Evolutionary conservation across 1,140 invertebrate species (phyloP).

Genomic region (Drosophila rufa): DNA sequence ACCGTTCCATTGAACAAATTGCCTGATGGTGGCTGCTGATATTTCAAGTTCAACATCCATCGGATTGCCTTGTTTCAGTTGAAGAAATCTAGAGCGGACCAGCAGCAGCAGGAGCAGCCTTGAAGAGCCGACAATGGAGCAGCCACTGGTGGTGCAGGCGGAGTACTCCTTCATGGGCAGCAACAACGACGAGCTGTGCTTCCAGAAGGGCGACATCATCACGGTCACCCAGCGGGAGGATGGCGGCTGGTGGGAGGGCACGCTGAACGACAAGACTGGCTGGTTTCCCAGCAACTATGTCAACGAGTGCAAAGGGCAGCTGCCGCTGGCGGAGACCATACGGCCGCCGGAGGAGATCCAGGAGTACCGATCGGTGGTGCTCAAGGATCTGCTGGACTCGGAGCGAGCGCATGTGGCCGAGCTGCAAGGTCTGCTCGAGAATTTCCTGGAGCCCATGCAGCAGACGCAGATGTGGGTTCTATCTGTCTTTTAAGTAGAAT

Average conservation of each 20-base stretch:
- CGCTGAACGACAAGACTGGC: slow-evolving; percentile 96
- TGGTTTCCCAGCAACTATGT: slow-evolving; percentile 99
- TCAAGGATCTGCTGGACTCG: slow-evolving; percentile 97
- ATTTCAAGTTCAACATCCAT: slow-evolving; percentile 74
- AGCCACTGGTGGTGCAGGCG: slow-evolving; percentile 93
- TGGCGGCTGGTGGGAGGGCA: slow-evolving; percentile 99
- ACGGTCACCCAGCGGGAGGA: slow-evolving; percentile 96
- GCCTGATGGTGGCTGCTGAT: slow-evolving; percentile 36
- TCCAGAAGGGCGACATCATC: slow-evolving; percentile 98
- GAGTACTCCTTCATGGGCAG: slow-evolving; percentile 96
- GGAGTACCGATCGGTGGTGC: slow-evolving; percentile 92
- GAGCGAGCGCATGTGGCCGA: slow-evolving; percentile 95
- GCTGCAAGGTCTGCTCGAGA: slow-evolving; percentile 93
- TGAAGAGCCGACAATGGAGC: slow-evolving; percentile 75
- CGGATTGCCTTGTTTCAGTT: slow-evolving; percentile 44
- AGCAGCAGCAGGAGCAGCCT: slow-evolving; percentile 25
- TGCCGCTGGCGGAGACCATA: slow-evolving; percentile 85
- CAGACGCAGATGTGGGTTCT: slow-evolving; percentile 92
- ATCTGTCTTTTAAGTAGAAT: background rate
- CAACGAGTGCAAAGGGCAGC: slow-evolving; percentile 92
- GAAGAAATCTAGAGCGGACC: slow-evolving; percentile 49
- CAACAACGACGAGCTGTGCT: slow-evolving; percentile 99
- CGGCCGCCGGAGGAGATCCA: slow-evolving; percentile 89
- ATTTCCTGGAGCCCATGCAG: slow-evolving; percentile 94
- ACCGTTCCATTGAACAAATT: slow-evolving; percentile 33